Evolutionary conservation across 1,140 invertebrate genomes (phyloP).

Genomic region (Psix sp.): DNA sequence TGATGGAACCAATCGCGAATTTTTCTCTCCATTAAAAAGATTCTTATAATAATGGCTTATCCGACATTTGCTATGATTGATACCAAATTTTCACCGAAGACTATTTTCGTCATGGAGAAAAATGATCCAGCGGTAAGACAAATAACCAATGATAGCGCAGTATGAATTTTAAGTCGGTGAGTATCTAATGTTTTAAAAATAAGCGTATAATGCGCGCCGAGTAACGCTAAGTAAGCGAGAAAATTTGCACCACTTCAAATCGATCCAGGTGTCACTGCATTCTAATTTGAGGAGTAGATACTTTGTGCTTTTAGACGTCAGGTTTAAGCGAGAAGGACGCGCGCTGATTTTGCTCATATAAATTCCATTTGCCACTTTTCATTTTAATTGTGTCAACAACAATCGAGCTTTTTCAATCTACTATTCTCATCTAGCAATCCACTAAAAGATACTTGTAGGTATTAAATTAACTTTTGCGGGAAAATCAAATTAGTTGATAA

Average conservation of each 20-base stretch:
- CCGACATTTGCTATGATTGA: too few species aligned
- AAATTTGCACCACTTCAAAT: constrained; percentile 23
- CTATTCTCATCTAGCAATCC: too few species aligned
- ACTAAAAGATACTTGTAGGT: too few species aligned
- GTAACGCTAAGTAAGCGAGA: constrained; percentile 20
- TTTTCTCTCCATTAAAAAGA: too few species aligned
- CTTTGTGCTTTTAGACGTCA: constrained; percentile 12
- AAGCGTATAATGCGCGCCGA: constrained; percentile 18
- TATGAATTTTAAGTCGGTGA: constrained; percentile 21
- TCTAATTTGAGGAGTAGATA: constrained; percentile 29
- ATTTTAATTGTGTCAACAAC: not conserved
- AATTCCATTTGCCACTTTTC: constrained; percentile 15
- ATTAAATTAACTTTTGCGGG: too few species aligned
- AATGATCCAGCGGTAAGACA: too few species aligned
- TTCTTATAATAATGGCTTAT: too few species aligned
- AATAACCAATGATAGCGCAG: constrained; percentile 5
- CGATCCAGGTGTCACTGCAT: constrained; percentile 34
- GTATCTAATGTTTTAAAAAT: constrained; percentile 39
- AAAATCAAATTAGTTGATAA: too few species aligned
- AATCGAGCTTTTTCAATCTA: too few species aligned
- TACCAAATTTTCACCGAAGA: too few species aligned
- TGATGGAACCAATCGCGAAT: too few species aligned
- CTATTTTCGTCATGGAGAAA: too few species aligned
- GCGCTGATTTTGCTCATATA: constrained; percentile 23
- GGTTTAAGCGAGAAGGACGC: constrained; percentile 10